Percentiles rank a stretch among this genome's conserved stretches.
Evolutionary conservation across 2,888 invertebrate genomes (phyloP).

Genomic region (Archips xylosteana): DNA sequence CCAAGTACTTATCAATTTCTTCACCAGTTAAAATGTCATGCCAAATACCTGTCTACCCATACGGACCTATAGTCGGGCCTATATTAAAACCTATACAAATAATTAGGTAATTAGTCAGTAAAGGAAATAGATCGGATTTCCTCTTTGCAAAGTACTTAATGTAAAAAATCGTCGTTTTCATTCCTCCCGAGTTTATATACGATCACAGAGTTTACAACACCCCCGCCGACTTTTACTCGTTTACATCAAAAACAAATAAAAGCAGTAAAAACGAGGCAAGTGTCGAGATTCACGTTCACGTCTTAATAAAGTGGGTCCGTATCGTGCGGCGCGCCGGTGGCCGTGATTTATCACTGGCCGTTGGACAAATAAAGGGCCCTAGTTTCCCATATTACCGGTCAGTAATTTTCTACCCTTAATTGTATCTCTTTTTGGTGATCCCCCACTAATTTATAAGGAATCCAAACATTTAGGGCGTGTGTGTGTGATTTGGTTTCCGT

Average conservation of each 20-base stretch:
- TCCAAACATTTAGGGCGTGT: conserved; percentile 28
- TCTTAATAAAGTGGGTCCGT: conserved; percentile 65
- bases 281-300: conserved; percentile 57
- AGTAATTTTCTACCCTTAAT: conserved; percentile 56
- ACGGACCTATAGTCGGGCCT: too few species aligned
- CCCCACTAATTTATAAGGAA: conserved; percentile 36
- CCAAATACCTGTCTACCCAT: too few species aligned
- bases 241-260: conserved; percentile 39
- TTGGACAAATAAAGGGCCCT: conserved; percentile 65
- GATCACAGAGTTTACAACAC: conserved; percentile 21
- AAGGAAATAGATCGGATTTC: too few species aligned
- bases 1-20: not conserved
- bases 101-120: too few species aligned
- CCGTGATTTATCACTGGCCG: conserved; percentile 62
- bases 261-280: conserved; percentile 45
- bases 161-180: too few species aligned
- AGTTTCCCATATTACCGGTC: conserved; percentile 56
- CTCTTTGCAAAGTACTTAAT: not conserved
- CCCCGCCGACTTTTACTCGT: conserved; percentile 22
- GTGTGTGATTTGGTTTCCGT: conserved; percentile 16
- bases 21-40: not conserved
- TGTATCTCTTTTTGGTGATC: conserved; percentile 42
- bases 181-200: not conserved
- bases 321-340: conserved; percentile 61
- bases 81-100: too few species aligned